Base-by-base conservation (phyloP, 2,797 vertebrate species). In the Propithecus deckenii region DNA sequence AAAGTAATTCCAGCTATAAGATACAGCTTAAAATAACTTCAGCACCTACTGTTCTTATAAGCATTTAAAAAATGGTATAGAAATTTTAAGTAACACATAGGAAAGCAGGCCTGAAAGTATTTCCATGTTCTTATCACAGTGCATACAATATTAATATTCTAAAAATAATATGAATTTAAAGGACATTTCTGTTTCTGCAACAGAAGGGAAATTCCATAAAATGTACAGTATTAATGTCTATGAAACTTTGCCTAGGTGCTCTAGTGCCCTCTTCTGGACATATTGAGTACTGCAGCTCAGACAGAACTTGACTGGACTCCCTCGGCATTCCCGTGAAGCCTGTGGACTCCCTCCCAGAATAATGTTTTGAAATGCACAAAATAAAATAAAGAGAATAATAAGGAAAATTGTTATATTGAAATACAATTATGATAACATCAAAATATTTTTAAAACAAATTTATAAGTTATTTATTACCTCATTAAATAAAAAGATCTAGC, bases 11-110 rank as follows among this genome's bases (percentile, higher is more conserved):
- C 71, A 95, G 84, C 46, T 83, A n/a, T 28, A 89, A 46, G 76
- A 71, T 52, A 46, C 63, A 76, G 88, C 75, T 95, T 97, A 94
- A 96, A 97, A 96, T 92, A 95, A 91, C 80, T 57, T 89, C 25
- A 80, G 32, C 75, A 38, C 67, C 92, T 94, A 65, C 72, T 90
- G 87, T 57, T 90, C 90, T 41, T 20, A 35, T 38, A 52, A 83
- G 78, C 86, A 46, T 41, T 74, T 85, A 41, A 48, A 30, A 91
- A 83, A 74, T 30, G 23, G n/a, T 41, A 75, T 76, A 76, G 46
- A 85, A 86, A 94, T 90, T 89, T 83, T 91, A 79, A 91, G 43
- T 71, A 35, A 72, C 63, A 90, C 74, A 83, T 76, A 86, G 74
- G n/a, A 80, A n/a, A 84, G 35, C 10, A 65, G 69, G 35, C 74